A percentile compares a stretch with the other conserved stretches of the same genome.
phyloP scores from a whole-genome alignment of 2,888 invertebrate genomes.

The Merodon equestris region DNA sequence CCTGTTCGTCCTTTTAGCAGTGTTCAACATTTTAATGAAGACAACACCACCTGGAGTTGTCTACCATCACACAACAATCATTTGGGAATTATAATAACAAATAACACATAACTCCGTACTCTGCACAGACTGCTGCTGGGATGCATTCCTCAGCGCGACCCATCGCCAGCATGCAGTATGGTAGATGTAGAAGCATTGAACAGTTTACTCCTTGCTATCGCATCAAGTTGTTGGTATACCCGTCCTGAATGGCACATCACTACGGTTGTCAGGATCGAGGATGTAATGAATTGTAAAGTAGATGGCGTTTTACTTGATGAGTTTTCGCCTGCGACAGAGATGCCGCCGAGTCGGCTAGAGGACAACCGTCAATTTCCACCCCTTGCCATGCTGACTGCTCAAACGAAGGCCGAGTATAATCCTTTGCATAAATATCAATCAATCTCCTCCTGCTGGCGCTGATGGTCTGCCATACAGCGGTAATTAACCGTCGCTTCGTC shows the following conservation, averaged over 20 bases:
- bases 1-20: background rate
- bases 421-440: constrained; percentile 45
- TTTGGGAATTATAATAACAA: constrained; percentile 49
- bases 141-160: background rate
- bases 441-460: constrained; percentile 2
- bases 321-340: constrained; percentile 18
- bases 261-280: constrained; percentile 6
- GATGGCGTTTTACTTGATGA: constrained; percentile 49
- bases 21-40: constrained; percentile 31
- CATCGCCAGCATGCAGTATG: no score
- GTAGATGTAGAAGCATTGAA: constrained; percentile 7
- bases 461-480: constrained; percentile 14
- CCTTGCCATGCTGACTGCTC: no score
- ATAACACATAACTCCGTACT: no score
- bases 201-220: constrained; percentile 14
- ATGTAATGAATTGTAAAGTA: constrained; percentile 56
- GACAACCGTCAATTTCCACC: no score
- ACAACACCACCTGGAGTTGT: constrained; percentile 46
- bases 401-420: background rate
- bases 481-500: constrained; percentile 53
- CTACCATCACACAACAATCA: constrained; percentile 45
- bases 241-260: background rate
- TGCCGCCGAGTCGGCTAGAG: background rate
- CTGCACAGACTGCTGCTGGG: no score
- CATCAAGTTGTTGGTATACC: no score